These are phyloP conservation scores for Endotricha flammealis DNA, from an alignment of 2,888 invertebrate species.

Conservation along the genomic window DNA sequence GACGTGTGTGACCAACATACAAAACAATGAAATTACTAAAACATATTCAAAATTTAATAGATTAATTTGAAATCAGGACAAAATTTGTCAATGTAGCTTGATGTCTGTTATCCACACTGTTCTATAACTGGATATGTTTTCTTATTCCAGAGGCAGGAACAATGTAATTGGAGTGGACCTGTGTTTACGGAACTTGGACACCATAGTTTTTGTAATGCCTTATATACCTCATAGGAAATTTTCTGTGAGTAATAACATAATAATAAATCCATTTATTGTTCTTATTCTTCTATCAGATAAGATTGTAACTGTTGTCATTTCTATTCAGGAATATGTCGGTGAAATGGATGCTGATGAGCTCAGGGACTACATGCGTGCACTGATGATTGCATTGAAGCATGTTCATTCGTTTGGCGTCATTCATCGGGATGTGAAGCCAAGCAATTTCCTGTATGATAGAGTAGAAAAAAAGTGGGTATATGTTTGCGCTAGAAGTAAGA, in stretches of 20 bases:
- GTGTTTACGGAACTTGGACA: conserved; percentile 86
- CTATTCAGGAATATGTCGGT: conserved; percentile 85
- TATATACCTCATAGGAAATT: conserved; percentile 90
- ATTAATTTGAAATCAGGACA: too few species aligned
- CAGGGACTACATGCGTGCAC: conserved; percentile 87
- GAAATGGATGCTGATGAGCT: conserved; percentile 84
- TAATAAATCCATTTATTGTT: too few species aligned
- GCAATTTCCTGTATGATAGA: conserved; percentile 92
- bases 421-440: conserved; percentile 94
- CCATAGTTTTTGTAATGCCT: conserved; percentile 93
- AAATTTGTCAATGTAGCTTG: too few species aligned
- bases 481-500: too few species aligned
- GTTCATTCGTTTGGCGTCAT: conserved; percentile 92
- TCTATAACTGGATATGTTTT: conserved; percentile 1
- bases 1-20: too few species aligned
- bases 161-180: conserved; percentile 90
- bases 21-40: too few species aligned
- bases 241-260: conserved; percentile 84
- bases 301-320: too few species aligned
- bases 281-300: too few species aligned
- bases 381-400: conserved; percentile 85
- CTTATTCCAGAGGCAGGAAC: conserved; percentile 82
- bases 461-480: conserved; percentile 75
- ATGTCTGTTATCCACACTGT: too few species aligned
- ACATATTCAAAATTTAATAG: too few species aligned